Base-by-base conservation (phyloP, 1,140 invertebrate species). In the Homarus americanus region DNA sequence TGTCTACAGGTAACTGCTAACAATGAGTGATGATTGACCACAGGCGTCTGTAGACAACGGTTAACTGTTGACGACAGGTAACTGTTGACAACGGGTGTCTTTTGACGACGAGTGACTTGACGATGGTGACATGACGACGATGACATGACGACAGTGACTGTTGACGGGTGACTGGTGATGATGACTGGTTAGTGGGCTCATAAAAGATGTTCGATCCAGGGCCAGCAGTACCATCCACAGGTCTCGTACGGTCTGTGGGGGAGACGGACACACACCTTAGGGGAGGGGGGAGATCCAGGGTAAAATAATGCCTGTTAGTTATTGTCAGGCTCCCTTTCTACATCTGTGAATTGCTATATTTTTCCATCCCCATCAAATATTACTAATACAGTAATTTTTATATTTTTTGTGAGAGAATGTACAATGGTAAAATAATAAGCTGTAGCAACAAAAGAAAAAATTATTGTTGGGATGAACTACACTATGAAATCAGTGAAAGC, bases 191-290 rank as follows among this genome's bases (percentile, higher is more conserved):
- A 73, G 63, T 53, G 38, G 40, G 28, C 41, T 90, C 80, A 90
- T 75, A 90, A 82, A 38, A 90, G 87, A 63, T 84, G 66, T 32
- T 82, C 79, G 17, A 90, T 75, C 87, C 87, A 90, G 41, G 87
- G 66, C 87, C 87, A 90, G 87, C 87, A 90, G 87, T 90, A 90
- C 87, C 87, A 90, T 28, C 87, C 82, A 76, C 87, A 90, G 32
- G 79, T 84, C 80, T 84, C 82, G 80, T 90, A 90, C n/a, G 87
- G 63, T 75, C 87, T 90, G 87, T 75, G 69, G 80, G 63, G 49
- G 53, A 90, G 53, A 82, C 53, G 53, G n/a, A 20, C 44, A 58
- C 53, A 72, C 20, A 72, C 63, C 58, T 44, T 69, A 49, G 40
- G 41, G 63, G 15, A 17, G 34, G 40, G 41, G 63, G 15, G 17